Percentiles rank a stretch among this genome's conserved stretches.
Conservation (phyloP, 1,140 invertebrate species). For the Trichoplusia ni region DNA sequence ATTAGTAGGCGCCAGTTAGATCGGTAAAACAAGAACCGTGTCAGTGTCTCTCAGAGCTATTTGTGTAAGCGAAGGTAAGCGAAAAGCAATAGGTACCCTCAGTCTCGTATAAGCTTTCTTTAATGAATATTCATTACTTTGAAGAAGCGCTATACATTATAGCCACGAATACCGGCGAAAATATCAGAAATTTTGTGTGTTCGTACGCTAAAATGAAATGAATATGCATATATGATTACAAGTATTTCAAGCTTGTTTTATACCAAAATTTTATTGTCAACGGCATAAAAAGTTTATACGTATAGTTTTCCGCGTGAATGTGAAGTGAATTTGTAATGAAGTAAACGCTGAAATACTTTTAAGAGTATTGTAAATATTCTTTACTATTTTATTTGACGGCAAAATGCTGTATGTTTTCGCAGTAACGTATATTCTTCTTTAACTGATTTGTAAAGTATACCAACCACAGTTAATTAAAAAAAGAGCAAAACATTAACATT, state of each 20-base stretch:
- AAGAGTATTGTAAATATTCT: background rate
- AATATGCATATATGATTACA: constrained; percentile 38
- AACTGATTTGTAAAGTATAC: no score
- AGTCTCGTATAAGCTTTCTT: constrained; percentile 59
- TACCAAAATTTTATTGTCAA: constrained; percentile 31
- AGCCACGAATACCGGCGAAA: constrained; percentile 58
- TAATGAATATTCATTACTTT: constrained; percentile 74
- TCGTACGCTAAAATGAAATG: constrained; percentile 34
- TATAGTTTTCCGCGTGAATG: constrained; percentile 13
- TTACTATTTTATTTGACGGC: no score
- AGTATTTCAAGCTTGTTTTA: constrained; percentile 28
- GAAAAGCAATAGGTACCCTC: constrained; percentile 48
- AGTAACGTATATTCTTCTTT: no score
- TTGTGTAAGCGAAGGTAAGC: constrained; percentile 45
- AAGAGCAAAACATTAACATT: no score
- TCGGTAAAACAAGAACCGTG: constrained; percentile 23
- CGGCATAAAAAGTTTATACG: constrained; percentile 18
- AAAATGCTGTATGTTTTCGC: no score
- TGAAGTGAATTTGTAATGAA: constrained; percentile 22
- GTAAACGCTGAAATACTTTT: constrained; percentile 3
- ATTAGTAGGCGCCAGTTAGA: constrained; percentile 3
- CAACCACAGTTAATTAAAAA: no score
- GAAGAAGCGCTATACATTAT: constrained; percentile 66
- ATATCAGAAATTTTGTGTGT: constrained; percentile 48
- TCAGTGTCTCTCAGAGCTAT: constrained; percentile 37